phyloP scores from a whole-genome alignment of 2,888 invertebrate species.

The Pristionchus exspectatus region DNA sequence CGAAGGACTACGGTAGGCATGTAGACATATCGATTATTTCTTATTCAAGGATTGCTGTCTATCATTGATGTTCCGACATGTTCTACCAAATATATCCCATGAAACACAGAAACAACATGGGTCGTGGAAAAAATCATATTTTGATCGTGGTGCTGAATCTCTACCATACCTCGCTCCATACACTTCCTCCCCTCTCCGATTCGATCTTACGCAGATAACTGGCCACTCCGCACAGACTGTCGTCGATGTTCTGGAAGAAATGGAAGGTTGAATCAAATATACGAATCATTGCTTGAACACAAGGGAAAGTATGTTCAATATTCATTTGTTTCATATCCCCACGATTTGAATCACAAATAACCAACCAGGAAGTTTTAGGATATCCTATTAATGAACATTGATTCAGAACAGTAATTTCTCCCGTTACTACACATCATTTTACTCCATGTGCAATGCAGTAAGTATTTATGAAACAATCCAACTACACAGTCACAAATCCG shows the following conservation, averaged over 20 bases:
- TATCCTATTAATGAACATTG: no score
- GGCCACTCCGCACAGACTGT: constrained; percentile 91
- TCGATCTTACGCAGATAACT: constrained; percentile 86
- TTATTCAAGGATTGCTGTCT: background rate
- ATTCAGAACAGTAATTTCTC: no score
- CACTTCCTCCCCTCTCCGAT: constrained; percentile 73
- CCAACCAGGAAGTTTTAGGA: no score
- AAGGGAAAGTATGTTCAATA: no score
- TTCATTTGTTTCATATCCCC: no score
- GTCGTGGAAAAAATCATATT: no score
- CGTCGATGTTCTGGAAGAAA: constrained; percentile 80
- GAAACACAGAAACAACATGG: background rate
- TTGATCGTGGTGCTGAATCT: no score
- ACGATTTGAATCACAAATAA: no score
- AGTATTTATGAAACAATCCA: no score
- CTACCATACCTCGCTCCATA: constrained; percentile 67
- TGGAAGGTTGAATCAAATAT: background rate
- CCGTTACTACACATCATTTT: background rate
- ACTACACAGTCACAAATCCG: no score
- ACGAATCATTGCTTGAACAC: background rate
- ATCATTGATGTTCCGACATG: background rate
- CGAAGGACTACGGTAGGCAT: background rate
- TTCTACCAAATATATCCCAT: background rate
- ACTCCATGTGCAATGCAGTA: background rate
- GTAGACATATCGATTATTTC: background rate